Evolutionary conservation across 2,888 invertebrate species (phyloP).

Genomic region (Lepidocyrtinus sp.): DNA sequence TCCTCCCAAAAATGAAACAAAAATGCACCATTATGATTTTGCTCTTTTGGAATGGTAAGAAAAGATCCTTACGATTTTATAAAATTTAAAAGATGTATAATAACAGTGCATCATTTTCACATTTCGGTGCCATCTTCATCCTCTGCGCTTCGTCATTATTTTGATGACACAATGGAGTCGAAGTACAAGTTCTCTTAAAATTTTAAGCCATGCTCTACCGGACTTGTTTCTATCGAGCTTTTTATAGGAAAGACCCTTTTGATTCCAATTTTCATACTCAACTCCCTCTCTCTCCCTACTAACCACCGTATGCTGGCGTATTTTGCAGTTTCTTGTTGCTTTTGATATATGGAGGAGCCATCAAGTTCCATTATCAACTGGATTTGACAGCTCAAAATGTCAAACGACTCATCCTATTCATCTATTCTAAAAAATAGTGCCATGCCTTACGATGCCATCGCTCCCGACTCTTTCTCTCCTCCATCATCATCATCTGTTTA

Average conservation of each 20-base stretch:
- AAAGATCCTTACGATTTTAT: neutral
- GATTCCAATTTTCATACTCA: neutral
- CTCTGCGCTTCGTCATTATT: neutral
- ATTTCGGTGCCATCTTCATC: constrained; percentile 5
- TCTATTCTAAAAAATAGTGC: neutral
- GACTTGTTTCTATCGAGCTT: neutral
- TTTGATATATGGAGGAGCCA: constrained; percentile 56
- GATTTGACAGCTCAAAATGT: constrained; percentile 68
- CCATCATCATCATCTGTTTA: neutral
- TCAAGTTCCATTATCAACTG: constrained; percentile 69
- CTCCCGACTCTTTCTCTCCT: constrained; percentile 9
- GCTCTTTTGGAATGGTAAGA: neutral
- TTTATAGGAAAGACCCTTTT: neutral
- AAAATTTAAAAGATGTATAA: neutral
- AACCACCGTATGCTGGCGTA: neutral
- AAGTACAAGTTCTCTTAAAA: constrained; percentile 8
- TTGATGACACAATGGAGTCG: constrained; percentile 16
- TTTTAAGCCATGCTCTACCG: constrained; percentile 12
- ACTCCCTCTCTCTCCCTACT: neutral
- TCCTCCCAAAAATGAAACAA: neutral
- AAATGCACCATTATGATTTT: neutral
- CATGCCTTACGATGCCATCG: neutral
- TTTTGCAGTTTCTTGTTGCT: constrained; percentile 42
- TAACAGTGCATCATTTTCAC: neutral
- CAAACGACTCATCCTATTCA: constrained; percentile 59